Evolutionary conservation across 2,113 vertebrate species (phyloP).

Genomic region (Pelecanoides urinatrix): DNA sequence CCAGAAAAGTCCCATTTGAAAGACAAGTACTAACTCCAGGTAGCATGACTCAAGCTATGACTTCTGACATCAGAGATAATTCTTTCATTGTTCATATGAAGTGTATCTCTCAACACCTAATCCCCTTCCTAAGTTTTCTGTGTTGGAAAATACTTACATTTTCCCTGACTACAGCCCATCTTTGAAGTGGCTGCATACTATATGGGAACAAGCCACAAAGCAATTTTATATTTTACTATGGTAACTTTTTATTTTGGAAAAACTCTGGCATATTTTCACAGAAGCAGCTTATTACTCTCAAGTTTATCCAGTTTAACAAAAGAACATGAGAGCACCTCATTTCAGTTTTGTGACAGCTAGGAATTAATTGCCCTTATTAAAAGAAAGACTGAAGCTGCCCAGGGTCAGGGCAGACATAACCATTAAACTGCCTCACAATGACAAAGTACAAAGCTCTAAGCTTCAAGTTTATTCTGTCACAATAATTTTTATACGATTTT

Average conservation of each 20-base stretch:
- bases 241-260: conserved; percentile 44
- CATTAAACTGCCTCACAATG: not conserved
- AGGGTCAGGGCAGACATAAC: not conserved
- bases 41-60: not conserved
- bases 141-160: not conserved
- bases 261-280: not conserved
- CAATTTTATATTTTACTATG: not conserved
- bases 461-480: not conserved
- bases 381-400: not conserved
- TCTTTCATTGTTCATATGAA: conserved; percentile 17
- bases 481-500: not conserved
- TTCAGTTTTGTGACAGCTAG: not conserved
- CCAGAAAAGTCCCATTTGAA: conserved; percentile 7
- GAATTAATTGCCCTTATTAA: conserved; percentile 25
- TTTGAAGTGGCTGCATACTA: not conserved
- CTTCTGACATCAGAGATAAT: conserved; percentile 27
- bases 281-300: not conserved
- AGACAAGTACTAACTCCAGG: not conserved
- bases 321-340: not conserved
- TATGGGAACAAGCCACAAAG: not conserved
- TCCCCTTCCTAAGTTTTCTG: not conserved
- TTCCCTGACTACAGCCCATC: conserved; percentile 4
- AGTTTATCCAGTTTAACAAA: not conserved
- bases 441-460: not conserved
- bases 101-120: conserved; percentile 1